Percentiles rank a stretch among this genome's conserved stretches.
Conservation (phyloP, 2,888 invertebrate species). For the Dolichomitus sp. region DNA sequence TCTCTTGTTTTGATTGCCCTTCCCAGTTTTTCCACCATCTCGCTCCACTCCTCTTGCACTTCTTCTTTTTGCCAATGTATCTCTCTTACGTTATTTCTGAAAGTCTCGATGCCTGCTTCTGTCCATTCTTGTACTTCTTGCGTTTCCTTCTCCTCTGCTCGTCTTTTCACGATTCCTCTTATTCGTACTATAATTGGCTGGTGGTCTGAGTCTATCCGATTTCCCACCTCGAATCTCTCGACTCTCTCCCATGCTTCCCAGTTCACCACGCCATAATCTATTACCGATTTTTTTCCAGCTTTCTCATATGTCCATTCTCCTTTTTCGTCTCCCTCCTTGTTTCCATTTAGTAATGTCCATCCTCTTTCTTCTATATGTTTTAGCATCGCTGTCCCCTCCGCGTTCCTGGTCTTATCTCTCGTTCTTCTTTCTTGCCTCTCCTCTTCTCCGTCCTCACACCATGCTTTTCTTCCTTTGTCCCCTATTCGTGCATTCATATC, state of each 20-base stretch:
- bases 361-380: conserved; percentile 21
- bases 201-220: conserved; percentile 64
- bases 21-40: conserved; percentile 5
- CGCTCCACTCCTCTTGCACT: not conserved
- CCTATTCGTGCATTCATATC: conserved; percentile 33
- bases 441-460: not conserved
- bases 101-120: not conserved
- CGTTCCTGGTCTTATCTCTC: conserved; percentile 21
- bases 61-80: not conserved
- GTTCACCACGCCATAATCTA: conserved; percentile 63
- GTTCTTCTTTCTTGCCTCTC: conserved; percentile 25
- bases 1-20: not conserved
- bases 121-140: conserved; percentile 1
- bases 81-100: not conserved
- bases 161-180: no score
- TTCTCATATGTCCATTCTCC: conserved; percentile 65
- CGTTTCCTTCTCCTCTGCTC: conserved; percentile 19
- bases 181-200: conserved; percentile 40
- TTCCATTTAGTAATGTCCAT: conserved; percentile 52
- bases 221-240: conserved; percentile 32
- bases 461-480: not conserved
- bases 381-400: conserved; percentile 15
- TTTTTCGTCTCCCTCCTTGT: conserved; percentile 59
- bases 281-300: conserved; percentile 57
- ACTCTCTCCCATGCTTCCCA: conserved; percentile 33